Conservation (phyloP, 2,797 vertebrate genomes). For the Myotis planiceps region DNA sequence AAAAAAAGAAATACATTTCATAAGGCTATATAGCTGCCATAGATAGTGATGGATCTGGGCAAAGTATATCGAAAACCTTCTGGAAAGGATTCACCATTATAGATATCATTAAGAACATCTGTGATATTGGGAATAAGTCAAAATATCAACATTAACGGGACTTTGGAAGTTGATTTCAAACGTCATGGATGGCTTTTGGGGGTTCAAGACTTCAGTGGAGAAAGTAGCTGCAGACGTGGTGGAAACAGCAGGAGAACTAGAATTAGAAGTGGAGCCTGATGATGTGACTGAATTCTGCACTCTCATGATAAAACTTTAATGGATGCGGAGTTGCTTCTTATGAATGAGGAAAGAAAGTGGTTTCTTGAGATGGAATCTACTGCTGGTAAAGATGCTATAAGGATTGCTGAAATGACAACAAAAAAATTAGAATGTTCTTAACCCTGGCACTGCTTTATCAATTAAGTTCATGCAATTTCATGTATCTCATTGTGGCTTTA, state of each 20-base stretch:
- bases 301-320: not conserved
- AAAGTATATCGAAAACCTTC: not conserved
- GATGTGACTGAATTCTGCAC: not conserved
- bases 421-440: not conserved
- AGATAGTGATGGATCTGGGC: not conserved
- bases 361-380: not conserved
- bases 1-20: not conserved
- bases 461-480: not conserved
- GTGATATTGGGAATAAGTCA: not conserved
- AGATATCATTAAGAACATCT: not conserved
- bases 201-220: not conserved
- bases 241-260: not conserved
- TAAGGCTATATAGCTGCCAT: not conserved
- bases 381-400: not conserved
- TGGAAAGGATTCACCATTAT: not conserved
- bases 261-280: not conserved
- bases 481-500: not conserved
- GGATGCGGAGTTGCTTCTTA: not conserved
- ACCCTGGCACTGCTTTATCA: not conserved
- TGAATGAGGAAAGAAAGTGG: not conserved
- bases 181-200: not conserved
- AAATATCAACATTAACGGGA: not conserved
- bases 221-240: not conserved
- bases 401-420: not conserved
- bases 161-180: not conserved